Conservation (phyloP, 2,113 vertebrate species). For the Lycaon pictus region DNA sequence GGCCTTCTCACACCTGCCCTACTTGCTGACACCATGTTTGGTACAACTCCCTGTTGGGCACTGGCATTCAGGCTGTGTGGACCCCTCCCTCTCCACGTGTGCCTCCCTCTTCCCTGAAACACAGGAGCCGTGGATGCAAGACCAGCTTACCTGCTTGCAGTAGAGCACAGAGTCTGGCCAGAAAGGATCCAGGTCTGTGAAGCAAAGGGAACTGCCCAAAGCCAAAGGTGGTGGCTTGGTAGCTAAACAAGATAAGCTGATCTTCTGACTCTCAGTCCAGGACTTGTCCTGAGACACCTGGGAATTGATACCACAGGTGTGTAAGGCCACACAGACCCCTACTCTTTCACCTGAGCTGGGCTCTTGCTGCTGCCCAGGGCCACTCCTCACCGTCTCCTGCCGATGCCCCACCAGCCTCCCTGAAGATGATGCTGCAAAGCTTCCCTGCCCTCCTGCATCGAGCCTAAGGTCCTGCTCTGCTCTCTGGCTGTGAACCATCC, state of each 20-base stretch:
- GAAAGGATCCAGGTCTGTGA: not conserved
- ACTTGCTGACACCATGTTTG: not conserved
- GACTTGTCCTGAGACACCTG: not conserved
- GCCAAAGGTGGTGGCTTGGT: not conserved
- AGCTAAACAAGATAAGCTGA: not conserved
- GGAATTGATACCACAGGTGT: not conserved
- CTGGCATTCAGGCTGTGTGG: not conserved
- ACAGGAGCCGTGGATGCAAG: not conserved
- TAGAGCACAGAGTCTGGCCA: not conserved
- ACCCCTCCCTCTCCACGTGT: not conserved
- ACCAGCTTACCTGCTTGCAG: not conserved
- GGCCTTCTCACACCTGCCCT: not conserved
- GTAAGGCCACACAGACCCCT: not conserved
- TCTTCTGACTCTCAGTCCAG: not conserved
- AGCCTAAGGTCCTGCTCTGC: not conserved
- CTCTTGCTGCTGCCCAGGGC: not conserved
- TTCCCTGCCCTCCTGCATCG: not conserved
- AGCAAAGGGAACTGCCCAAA: not conserved
- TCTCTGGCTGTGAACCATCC: not conserved
- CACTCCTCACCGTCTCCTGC: not conserved
- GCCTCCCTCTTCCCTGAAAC: not conserved
- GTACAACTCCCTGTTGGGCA: fast-evolving
- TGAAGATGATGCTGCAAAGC: not conserved
- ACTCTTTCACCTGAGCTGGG: not conserved
- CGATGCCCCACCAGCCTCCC: not conserved